phyloP scores from a whole-genome alignment of 92 coral and sea anemone species.

The Porites lobata region DNA sequence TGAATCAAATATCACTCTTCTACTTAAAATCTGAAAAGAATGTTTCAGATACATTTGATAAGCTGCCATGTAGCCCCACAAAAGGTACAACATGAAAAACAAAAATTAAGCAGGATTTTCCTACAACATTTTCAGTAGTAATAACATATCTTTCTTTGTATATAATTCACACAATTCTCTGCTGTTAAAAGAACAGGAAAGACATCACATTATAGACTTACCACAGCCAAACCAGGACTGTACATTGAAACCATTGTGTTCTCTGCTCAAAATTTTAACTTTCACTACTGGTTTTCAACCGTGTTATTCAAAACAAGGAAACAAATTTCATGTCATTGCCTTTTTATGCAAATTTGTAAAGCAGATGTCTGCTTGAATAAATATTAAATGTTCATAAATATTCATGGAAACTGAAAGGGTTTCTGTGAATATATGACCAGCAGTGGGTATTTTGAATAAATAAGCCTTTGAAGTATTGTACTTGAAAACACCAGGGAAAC shows the following conservation, averaged over 20 bases:
- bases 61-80: no score
- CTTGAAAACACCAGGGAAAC: slow-evolving; percentile 3
- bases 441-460: slow-evolving; percentile 23
- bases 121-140: not conserved
- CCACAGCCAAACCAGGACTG: not conserved
- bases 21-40: not conserved
- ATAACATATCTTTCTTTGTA: not conserved
- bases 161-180: not conserved
- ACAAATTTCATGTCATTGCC: slow-evolving; percentile 27
- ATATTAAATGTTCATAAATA: slow-evolving; percentile 64
- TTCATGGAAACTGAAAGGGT: not conserved
- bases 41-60: not conserved
- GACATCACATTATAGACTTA: not conserved
- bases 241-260: not conserved
- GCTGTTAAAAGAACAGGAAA: not conserved
- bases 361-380: slow-evolving; percentile 66
- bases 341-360: slow-evolving; percentile 67
- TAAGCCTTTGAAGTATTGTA: slow-evolving; percentile 2
- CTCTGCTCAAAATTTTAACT: not conserved
- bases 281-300: slow-evolving; percentile 19
- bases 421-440: not conserved
- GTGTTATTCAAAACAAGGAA: slow-evolving; percentile 38
- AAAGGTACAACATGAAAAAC: not conserved
- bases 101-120: not conserved
- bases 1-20: not conserved